Evolutionary conservation across 1,140 invertebrate species (phyloP).

Genomic region (Euura lappo): DNA sequence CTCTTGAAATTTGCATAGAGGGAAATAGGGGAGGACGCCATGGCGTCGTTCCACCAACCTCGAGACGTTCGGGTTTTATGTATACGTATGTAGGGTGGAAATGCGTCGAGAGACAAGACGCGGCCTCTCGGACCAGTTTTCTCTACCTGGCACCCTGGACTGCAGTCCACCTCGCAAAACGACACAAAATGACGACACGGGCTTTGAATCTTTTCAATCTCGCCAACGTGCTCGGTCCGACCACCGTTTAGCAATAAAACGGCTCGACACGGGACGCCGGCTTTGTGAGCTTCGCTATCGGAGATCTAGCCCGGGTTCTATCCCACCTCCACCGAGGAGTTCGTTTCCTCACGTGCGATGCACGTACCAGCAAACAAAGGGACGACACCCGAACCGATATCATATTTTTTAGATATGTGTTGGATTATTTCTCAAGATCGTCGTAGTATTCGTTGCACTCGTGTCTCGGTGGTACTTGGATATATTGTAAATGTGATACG

Average conservation of each 20-base stretch:
- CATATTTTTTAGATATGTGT: too few relatives aligned
- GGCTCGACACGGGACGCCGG: neutral
- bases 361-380: neutral
- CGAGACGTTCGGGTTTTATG: neutral
- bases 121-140: too few relatives aligned
- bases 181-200: neutral
- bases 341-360: neutral
- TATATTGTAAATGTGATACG: too few relatives aligned
- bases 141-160: too few relatives aligned
- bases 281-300: neutral
- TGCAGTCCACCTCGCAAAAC: neutral
- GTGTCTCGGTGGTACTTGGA: too few relatives aligned
- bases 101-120: too few relatives aligned
- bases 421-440: too few relatives aligned
- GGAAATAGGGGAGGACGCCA: neutral
- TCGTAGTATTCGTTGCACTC: too few relatives aligned
- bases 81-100: too few relatives aligned
- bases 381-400: neutral
- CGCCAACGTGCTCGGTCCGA: neutral
- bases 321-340: neutral
- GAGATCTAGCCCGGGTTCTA: neutral
- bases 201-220: neutral
- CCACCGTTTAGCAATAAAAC: conserved; percentile 8
- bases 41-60: neutral
- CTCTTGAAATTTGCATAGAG: conserved; percentile 51